Percentiles rank a stretch among this genome's conserved stretches.
Evolutionary conservation across 2,888 invertebrate genomes (phyloP).

Genomic region (Orthosia gracilis): DNA sequence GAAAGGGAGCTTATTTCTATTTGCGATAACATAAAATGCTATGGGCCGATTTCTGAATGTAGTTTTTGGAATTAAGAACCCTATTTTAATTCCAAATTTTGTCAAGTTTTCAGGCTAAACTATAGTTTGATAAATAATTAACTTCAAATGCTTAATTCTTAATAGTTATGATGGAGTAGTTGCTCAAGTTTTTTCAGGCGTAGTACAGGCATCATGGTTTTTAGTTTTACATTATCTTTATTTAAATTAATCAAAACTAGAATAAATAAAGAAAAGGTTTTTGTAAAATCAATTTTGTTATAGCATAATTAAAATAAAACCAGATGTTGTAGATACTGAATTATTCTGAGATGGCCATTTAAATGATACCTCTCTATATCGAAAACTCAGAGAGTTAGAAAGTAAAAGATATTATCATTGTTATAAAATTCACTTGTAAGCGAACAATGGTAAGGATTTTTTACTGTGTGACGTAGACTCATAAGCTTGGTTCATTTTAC

Average conservation of each 20-base stretch:
- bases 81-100: too few relatives aligned
- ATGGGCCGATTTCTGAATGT: background rate
- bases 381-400: slow-evolving; percentile 48
- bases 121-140: too few relatives aligned
- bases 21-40: slow-evolving; percentile 8
- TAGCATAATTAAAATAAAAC: background rate
- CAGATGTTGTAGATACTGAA: background rate
- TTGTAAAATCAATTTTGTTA: too few relatives aligned
- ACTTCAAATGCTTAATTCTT: too few relatives aligned
- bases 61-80: too few relatives aligned
- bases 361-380: slow-evolving; percentile 11
- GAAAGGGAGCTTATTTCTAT: background rate
- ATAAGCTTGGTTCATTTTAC: slow-evolving; percentile 4
- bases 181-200: too few relatives aligned
- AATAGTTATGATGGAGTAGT: too few relatives aligned
- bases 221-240: too few relatives aligned
- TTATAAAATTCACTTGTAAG: slow-evolving; percentile 54
- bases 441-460: slow-evolving; percentile 55
- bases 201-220: too few relatives aligned
- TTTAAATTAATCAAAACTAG: background rate
- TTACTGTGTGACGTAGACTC: slow-evolving; percentile 41
- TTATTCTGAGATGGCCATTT: slow-evolving; percentile 26
- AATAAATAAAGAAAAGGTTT: too few relatives aligned
- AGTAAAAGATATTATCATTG: slow-evolving; percentile 52
- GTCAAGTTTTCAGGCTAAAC: too few relatives aligned